Percentiles rank a stretch among this genome's conserved stretches.
These are phyloP conservation scores for Lanistes nyassanus DNA, from an alignment of 1,140 invertebrate genomes.

Conservation along the genomic window DNA sequence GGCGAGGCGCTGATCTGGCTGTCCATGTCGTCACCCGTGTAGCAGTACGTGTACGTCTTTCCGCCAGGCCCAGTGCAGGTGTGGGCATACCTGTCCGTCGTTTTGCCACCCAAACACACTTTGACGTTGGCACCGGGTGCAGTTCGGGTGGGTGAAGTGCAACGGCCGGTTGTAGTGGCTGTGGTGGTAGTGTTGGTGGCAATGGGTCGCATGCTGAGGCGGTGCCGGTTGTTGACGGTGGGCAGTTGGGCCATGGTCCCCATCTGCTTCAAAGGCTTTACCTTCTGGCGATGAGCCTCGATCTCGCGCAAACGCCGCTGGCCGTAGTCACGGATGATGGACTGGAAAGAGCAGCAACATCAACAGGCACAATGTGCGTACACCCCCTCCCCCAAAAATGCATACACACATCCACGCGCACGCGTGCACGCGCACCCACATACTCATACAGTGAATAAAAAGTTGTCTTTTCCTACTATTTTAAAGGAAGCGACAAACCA, in stretches of 20 bases:
- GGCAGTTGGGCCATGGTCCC: background rate
- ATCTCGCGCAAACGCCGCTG: conserved; percentile 55
- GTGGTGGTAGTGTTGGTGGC: conserved; percentile 14
- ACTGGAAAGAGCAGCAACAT: conserved; percentile 38
- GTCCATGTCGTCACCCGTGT: conserved; percentile 18
- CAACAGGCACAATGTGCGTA: no score
- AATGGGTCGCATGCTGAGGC: conserved; percentile 22
- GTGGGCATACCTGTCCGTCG: conserved; percentile 1
- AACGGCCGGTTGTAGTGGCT: background rate
- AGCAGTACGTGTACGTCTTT: conserved; percentile 21
- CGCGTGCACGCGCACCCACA: conserved; percentile 10
- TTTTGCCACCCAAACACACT: background rate
- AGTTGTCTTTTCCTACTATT: no score
- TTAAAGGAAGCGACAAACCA: no score
- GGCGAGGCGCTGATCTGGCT: background rate
- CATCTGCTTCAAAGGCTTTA: conserved; percentile 34
- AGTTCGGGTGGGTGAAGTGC: background rate
- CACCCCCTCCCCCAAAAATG: background rate
- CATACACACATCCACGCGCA: conserved; percentile 9
- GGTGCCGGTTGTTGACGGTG: conserved; percentile 23
- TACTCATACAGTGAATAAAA: background rate
- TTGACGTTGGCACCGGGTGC: background rate
- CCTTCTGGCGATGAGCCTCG: conserved; percentile 53
- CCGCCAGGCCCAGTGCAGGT: conserved; percentile 12
- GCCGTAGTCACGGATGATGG: conserved; percentile 59